Conservation (phyloP, 2,888 invertebrate species). For the Drosophila pseudotalamancana region DNA sequence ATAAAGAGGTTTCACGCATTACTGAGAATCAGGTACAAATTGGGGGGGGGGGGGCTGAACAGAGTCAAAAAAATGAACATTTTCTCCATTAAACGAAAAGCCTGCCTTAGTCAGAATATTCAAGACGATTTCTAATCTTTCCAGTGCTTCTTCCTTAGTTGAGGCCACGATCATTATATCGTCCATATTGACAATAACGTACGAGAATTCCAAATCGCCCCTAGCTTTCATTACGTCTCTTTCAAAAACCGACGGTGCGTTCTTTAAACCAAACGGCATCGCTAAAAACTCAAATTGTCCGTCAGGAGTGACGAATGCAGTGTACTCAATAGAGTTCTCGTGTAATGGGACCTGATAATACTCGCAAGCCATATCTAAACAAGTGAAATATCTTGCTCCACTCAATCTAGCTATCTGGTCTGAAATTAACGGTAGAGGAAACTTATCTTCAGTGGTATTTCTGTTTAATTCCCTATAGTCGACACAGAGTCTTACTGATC, state of each 20-base stretch:
- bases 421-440: slow-evolving; percentile 3
- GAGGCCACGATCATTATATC: background rate
- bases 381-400: slow-evolving; percentile 12
- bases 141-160: background rate
- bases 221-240: too few species aligned
- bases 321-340: background rate
- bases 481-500: slow-evolving; percentile 11
- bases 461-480: slow-evolving; percentile 16
- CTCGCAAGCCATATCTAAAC: slow-evolving; percentile 6
- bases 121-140: background rate
- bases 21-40: too few species aligned
- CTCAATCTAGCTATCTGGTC: slow-evolving; percentile 5
- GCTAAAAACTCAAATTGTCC: background rate
- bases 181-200: background rate
- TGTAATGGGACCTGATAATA: slow-evolving; percentile 5
- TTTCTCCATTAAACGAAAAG: background rate
- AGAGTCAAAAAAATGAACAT: background rate
- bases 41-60: background rate
- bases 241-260: background rate
- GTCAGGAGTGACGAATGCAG: too few species aligned
- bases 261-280: background rate
- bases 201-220: background rate
- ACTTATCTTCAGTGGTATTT: slow-evolving; percentile 18
- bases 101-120: background rate
- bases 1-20: too few species aligned